Base-by-base conservation (phyloP, 2,113 vertebrate species). In the Heterotilapia buettikoferi region DNA sequence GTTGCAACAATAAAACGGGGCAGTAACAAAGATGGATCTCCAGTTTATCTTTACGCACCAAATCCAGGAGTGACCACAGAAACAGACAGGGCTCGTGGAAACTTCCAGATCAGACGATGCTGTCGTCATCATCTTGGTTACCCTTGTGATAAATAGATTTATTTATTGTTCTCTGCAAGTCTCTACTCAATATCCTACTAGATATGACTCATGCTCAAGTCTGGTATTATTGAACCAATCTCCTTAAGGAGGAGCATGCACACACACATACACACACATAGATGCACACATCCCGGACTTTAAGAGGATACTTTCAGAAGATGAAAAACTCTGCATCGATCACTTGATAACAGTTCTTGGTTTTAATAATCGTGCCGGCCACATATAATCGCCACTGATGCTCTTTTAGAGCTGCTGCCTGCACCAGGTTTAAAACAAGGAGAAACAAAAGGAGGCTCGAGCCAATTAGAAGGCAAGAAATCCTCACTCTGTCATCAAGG, bases 31-130 rank as follows among this genome's bases (percentile, higher is more conserved):
- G 68, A 26, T 66, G 6, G 19, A 9, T 18, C 12, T 12, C 26
- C 63, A 31, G 14, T 53, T 50, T 9, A 71, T 45, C 26, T 26
- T 52, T 61, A 92, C 85, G 16, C 91, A 94, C 90, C 90, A 86
- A 90, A 95, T 84, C 87, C 91, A 93, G 84, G 84, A 92, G 84
- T 92, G 90, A 8, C 86, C 87, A 7, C 85, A 82, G 61, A 24
- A 50, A 85, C 90, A 90, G 89, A 92, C 91, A 2, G 86, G 19
- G 86, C 81, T 85, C 8, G 91, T 66, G 80, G 90, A 81, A 84
- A 85, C 68, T 71, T 90, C 40, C 91, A 90, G 88, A 81, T 50
- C 11, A 38, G 89, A 84, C 76, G 83, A 86, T 3, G 24, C 29
- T 29, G 57, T 61, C 13, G 36, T 54, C 16, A 76, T 92, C 82